Evolutionary conservation across 2,888 invertebrate genomes (phyloP), one percentile per base, ranked within the genome.

Genomic region (Corbicula japonica): DNA sequence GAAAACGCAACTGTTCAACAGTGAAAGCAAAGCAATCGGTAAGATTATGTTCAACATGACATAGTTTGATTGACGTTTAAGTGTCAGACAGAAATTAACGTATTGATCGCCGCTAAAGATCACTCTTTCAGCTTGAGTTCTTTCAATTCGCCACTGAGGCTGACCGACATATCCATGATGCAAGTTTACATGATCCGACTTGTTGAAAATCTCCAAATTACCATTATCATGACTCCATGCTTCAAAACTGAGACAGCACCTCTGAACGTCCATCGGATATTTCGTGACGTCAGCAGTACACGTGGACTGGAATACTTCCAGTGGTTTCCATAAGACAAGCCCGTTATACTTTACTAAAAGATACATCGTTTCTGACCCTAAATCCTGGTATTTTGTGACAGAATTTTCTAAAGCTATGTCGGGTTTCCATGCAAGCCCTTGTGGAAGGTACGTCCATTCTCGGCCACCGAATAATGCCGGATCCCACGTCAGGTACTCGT

Each of bases 261-360:
- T 63, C 28, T 83, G 82, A 6, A 48, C 65, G 35, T 83, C 83
- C 34, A 79, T 48, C 12, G 79, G 83, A 41, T 70, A 79, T 10
- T 74, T 38, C 8, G 52, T 63, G 4, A 79, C 68, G 32, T 83
- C 73, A 2, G 66, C 60, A 4, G 41, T n/a, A 48, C 83, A 83
- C 8, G 66, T 69, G 15, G 72, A 73, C 38, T 66, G 34, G 38
- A 79, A 74, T 15, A 71, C 73, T 18, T 79, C 48, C 52, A 76
- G 66, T 3, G 83, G 79, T 41, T 65, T 61, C 79, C 83, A 83
- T 6, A 3, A 28, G 26, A 78, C 61, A 15, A 61, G 30, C 28
- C 71, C 69, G 26, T 60, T 34, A 58, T 46, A 15, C n/a, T 21
- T 26, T 10, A 76, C 60, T 10, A 18, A 23, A 4, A 75, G 66